Evolutionary conservation across 2,113 vertebrate species (phyloP), one percentile per base, ranked within the genome.

Genomic region (Hylia prasina): DNA sequence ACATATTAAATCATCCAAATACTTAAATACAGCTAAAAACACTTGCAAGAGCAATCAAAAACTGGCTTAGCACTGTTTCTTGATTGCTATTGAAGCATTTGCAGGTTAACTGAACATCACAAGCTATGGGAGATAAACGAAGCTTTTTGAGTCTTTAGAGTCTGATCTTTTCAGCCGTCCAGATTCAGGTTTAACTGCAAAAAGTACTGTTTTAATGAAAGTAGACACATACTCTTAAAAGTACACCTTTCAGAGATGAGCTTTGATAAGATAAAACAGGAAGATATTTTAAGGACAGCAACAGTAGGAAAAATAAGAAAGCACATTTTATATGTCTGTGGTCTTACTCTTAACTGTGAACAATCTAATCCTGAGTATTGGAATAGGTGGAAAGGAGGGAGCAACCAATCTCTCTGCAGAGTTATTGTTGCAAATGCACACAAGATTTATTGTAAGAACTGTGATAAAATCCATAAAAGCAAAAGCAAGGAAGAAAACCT

Each of bases 311-410:
- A 86, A 80, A 56, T 15, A 37, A 51, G 31, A 31, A 64, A 51
- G 1, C 18, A n/a, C 4, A 4, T 22, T 61, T 70, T 15, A 1
- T 37, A 6, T 22, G 6, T 4, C 42, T 44, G 6, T 22, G 28
- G 47, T 83, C 54, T 51, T 78, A 25, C 30, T 57, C 27, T 82
- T 25, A 73, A 50, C 33, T 39, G 4, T 37, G 44, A 84, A 35
- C 64, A 57, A 89, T 28, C n/a, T 75, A 27, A 51, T 60, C 14
- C 10, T 71, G 60, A 28, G 24, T 44, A 18, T 10, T 33, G 30
- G 27, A 63, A 70, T 21, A 75, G 21, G 23, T 63, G 33, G 64
- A 37, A 82, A 84, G 10, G 12, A 54, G 10, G 11, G 25, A 84
- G 16, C 5, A 92, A 24, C 21, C 22, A 50, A 51, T 54, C 30